phyloP scores from a whole-genome alignment of 2,888 invertebrate species.

The Lithosia quadra region DNA sequence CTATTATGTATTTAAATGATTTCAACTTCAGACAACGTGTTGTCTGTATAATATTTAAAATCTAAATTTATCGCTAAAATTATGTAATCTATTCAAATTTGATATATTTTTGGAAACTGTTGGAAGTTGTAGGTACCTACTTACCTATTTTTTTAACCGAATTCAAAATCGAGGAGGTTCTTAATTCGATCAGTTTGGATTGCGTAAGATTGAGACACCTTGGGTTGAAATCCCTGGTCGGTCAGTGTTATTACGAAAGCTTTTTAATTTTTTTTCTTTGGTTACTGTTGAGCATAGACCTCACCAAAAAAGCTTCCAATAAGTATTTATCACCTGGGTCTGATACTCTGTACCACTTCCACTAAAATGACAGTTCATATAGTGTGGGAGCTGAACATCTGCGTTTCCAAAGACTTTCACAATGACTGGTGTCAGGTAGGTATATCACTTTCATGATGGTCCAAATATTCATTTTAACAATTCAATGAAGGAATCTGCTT shows the following conservation, averaged over 20 bases:
- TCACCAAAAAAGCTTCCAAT: no score
- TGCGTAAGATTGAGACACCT: no score
- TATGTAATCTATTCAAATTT: neutral
- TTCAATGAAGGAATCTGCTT: neutral
- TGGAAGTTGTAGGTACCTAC: neutral
- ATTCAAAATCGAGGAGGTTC: no score
- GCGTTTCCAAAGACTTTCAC: neutral
- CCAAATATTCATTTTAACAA: neutral
- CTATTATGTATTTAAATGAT: slow-evolving; percentile 36
- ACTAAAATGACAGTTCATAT: neutral
- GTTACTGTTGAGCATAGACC: no score
- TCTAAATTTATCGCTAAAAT: neutral
- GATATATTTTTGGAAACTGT: neutral
- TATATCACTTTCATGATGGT: neutral
- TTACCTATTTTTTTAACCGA: no score
- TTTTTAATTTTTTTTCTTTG: no score
- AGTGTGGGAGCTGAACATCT: neutral
- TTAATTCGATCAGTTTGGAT: no score
- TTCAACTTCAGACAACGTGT: slow-evolving; percentile 17
- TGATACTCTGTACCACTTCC: neutral
- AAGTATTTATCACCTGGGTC: no score
- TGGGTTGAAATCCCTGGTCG: no score
- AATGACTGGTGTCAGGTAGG: no score
- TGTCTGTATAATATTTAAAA: neutral
- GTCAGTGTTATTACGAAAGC: no score